A percentile compares a stretch with the other conserved stretches of the same genome.
These are phyloP conservation scores for Sebastes kiyomatsui DNA, from an alignment of 2,797 vertebrate species.

Conservation along the genomic window DNA sequence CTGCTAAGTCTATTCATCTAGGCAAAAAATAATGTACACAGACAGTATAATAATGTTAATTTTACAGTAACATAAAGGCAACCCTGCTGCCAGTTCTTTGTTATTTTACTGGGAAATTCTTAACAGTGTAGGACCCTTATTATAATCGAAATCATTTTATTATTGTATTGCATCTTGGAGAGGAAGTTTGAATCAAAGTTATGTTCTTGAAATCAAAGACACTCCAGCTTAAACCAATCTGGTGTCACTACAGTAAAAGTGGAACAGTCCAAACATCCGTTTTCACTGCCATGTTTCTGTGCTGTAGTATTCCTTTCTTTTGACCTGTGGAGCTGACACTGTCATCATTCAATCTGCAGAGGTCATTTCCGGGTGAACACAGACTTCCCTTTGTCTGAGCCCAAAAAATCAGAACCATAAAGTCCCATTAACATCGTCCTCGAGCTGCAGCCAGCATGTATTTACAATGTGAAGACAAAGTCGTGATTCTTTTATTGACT, in stretches of 20 bases:
- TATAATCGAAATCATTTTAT: neutral
- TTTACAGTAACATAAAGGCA: too few species aligned
- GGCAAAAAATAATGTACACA: too few species aligned
- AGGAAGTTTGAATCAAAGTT: neutral
- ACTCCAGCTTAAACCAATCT: neutral
- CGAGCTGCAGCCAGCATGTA: conserved; percentile 26
- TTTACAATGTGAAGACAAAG: conserved; percentile 64
- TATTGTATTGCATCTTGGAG: neutral
- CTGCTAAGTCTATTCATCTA: too few species aligned
- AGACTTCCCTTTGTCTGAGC: conserved; percentile 69
- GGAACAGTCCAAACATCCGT: conserved; percentile 60
- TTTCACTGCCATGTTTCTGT: conserved; percentile 55
- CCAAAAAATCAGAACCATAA: conserved; percentile 53
- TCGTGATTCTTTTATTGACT: conserved; percentile 42
- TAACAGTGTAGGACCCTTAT: neutral
- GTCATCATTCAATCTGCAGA: conserved; percentile 69
- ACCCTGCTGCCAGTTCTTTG: too few species aligned
- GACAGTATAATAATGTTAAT: too few species aligned
- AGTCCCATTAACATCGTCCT: conserved; percentile 31
- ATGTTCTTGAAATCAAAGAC: neutral
- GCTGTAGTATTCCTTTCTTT: conserved; percentile 57
- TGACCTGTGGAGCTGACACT: conserved; percentile 69
- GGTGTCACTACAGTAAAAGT: conserved; percentile 32
- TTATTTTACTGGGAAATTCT: too few species aligned
- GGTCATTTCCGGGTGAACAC: conserved; percentile 76